Evolutionary conservation across 2,888 invertebrate genomes (phyloP).

Genomic region (Aethes cnicana): DNA sequence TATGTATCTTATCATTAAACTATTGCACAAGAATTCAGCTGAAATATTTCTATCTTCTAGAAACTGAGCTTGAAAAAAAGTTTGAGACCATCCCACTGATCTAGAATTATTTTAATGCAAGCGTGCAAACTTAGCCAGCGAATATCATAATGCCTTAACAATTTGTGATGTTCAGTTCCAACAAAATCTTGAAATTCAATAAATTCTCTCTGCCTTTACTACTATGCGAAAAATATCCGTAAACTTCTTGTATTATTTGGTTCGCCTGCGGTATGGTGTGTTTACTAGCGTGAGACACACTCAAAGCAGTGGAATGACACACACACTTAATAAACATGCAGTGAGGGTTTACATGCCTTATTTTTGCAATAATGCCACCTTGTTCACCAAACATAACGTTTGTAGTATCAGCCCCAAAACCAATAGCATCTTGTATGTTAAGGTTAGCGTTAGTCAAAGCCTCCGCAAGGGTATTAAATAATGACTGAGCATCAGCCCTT

Average conservation of each 20-base stretch:
- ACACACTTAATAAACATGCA: slow-evolving; percentile 27
- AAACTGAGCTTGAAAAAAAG: too few relatives aligned
- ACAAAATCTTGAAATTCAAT: slow-evolving; percentile 21
- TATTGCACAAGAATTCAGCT: too few relatives aligned
- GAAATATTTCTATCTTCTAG: too few relatives aligned
- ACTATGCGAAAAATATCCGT: slow-evolving; percentile 15
- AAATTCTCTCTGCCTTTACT: slow-evolving; percentile 7
- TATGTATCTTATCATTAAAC: not conserved
- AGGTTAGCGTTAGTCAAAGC: slow-evolving; percentile 26
- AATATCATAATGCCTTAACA: too few relatives aligned
- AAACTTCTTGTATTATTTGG: slow-evolving; percentile 21
- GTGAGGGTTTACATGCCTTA: slow-evolving; percentile 24
- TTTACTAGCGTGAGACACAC: slow-evolving; percentile 27
- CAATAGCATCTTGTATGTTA: slow-evolving; percentile 25
- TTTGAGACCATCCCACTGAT: too few relatives aligned
- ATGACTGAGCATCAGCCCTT: slow-evolving; percentile 14
- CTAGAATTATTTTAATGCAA: too few relatives aligned
- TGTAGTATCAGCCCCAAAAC: slow-evolving; percentile 33
- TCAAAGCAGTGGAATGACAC: slow-evolving; percentile 28
- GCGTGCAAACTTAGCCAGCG: too few relatives aligned
- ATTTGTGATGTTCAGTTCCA: too few relatives aligned
- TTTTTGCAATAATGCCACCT: slow-evolving; percentile 24
- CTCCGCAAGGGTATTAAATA: slow-evolving; percentile 26
- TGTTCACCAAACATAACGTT: slow-evolving; percentile 33
- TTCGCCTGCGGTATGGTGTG: slow-evolving; percentile 24